phyloP scores from a whole-genome alignment of 1,140 invertebrate genomes.

The Drosophila orena region DNA sequence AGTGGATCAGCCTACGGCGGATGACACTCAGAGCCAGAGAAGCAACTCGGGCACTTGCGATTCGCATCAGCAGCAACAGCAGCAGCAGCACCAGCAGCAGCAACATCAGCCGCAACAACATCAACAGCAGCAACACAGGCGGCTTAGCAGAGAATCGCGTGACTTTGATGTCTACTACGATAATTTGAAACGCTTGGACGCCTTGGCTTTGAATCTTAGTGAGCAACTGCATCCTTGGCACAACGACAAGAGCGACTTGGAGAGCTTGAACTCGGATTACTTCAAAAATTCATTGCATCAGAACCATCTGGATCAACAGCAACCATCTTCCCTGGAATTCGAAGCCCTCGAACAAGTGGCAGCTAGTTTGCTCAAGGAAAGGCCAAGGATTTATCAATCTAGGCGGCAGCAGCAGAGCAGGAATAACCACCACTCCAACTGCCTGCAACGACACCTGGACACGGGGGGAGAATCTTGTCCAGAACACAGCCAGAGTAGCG shows the following conservation, averaged over 20 bases:
- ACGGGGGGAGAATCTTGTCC: slow-evolving; percentile 73
- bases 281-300: slow-evolving; percentile 86
- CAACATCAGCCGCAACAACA: slow-evolving; percentile 49
- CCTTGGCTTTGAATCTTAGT: slow-evolving; percentile 64
- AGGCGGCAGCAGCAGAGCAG: slow-evolving; percentile 59
- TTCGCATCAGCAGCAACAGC: slow-evolving; percentile 68
- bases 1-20: slow-evolving; percentile 40
- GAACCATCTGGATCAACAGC: slow-evolving; percentile 55
- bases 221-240: slow-evolving; percentile 83
- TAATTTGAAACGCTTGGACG: slow-evolving; percentile 84
- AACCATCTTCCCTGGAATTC: slow-evolving; percentile 69
- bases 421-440: slow-evolving; percentile 36
- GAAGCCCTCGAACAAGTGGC: slow-evolving; percentile 70
- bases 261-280: slow-evolving; percentile 88
- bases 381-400: slow-evolving; percentile 77
- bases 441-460: slow-evolving; percentile 56
- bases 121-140: slow-evolving; percentile 36
- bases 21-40: slow-evolving; percentile 62
- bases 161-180: slow-evolving; percentile 84
- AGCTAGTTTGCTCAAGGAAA: slow-evolving; percentile 60
- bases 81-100: slow-evolving; percentile 22
- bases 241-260: slow-evolving; percentile 86
- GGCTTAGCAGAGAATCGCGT: slow-evolving; percentile 52
- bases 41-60: slow-evolving; percentile 70
- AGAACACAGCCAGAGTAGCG: slow-evolving; percentile 80